Percentiles rank a stretch among this genome's conserved stretches.
Conservation (phyloP, 2,113 vertebrate genomes). For the Salvelinus fontinalis region DNA sequence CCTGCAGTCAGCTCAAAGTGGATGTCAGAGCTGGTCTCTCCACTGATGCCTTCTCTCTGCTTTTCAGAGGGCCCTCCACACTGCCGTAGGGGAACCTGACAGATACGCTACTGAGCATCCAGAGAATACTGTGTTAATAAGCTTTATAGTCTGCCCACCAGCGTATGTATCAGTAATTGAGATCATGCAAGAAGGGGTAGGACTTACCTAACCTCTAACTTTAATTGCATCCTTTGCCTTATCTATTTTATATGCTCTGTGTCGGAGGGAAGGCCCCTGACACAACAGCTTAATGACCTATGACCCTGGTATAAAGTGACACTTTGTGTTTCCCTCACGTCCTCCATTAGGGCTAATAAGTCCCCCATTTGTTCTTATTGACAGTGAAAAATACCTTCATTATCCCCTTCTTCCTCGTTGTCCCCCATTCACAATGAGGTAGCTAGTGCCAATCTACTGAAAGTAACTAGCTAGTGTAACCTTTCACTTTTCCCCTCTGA, state of each 20-base stretch:
- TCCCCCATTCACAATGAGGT: no score
- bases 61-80: conserved; percentile 14
- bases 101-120: conserved; percentile 67
- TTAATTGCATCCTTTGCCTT: conserved; percentile 85
- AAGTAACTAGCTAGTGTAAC: conserved; percentile 5
- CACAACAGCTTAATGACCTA: conserved; percentile 77
- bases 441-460: no score
- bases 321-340: conserved; percentile 56
- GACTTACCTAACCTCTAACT: conserved; percentile 85
- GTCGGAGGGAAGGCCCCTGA: conserved; percentile 75
- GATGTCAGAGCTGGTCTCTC: conserved; percentile 31
- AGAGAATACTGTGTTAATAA: conserved; percentile 86
- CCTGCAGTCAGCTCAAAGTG: conserved; percentile 36
- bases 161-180: conserved; percentile 83
- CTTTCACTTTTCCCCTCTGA: not conserved
- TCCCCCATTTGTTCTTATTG: conserved; percentile 48
- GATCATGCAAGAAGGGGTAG: conserved; percentile 87
- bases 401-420: conserved; percentile 21
- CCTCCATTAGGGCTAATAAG: conserved; percentile 50
- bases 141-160: conserved; percentile 78
- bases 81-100: conserved; percentile 69
- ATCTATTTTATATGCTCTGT: conserved; percentile 41
- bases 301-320: conserved; percentile 74
- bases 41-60: not conserved
- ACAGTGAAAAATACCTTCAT: conserved; percentile 23